These are phyloP conservation scores for Acanthis flammea DNA, from an alignment of 2,797 vertebrate genomes.

Conservation along the genomic window DNA sequence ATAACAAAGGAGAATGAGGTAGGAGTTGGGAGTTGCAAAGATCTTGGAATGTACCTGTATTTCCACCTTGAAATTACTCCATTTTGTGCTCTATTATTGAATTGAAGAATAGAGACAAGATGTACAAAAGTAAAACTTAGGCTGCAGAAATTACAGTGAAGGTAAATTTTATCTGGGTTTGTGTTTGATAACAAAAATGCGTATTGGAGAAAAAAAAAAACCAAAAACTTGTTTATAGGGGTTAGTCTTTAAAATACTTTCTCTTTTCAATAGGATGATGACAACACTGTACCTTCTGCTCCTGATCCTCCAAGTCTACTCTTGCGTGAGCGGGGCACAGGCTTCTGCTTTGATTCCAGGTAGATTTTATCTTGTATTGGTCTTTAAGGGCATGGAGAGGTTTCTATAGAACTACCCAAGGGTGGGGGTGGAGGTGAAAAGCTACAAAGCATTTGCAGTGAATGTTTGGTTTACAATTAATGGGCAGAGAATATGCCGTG, in stretches of 20 bases:
- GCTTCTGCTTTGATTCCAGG: slow-evolving; percentile 97
- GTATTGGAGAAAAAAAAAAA: neutral
- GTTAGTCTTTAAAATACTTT: neutral
- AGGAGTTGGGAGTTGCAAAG: neutral
- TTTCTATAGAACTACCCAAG: neutral
- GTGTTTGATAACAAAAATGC: neutral
- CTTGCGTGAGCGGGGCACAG: slow-evolving; percentile 84
- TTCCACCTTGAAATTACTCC: neutral
- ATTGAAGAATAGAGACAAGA: neutral
- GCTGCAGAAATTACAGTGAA: neutral
- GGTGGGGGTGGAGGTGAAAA: neutral
- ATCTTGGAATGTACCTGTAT: neutral
- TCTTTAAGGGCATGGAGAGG: neutral
- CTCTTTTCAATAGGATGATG: slow-evolving; percentile 70
- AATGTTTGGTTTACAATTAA: neutral
- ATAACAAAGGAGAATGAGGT: neutral
- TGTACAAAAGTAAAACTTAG: neutral
- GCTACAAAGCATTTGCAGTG: neutral
- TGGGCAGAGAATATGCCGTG: neutral
- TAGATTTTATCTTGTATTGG: slow-evolving; percentile 60
- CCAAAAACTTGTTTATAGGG: neutral
- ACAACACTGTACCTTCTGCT: slow-evolving; percentile 72
- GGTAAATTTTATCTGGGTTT: neutral
- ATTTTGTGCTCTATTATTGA: neutral
- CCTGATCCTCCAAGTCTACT: slow-evolving; percentile 79